Evolutionary conservation across 2,113 vertebrate species (phyloP).

Genomic region (Alces alces): DNA sequence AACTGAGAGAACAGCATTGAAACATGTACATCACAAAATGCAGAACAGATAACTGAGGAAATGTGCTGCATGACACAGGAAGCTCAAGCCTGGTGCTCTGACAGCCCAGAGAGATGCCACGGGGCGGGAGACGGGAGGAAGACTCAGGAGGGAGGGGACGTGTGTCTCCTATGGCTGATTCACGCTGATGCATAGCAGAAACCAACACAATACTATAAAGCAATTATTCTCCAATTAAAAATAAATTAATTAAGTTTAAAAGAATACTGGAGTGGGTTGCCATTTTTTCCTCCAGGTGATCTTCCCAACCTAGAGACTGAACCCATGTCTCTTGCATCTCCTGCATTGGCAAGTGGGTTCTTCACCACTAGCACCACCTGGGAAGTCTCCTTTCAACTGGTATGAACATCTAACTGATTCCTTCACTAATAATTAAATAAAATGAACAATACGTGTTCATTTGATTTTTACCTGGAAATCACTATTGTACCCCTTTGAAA

Average conservation of each 20-base stretch:
- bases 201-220: neutral
- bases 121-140: neutral
- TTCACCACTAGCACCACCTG: neutral
- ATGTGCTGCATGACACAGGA: neutral
- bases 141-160: neutral
- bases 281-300: neutral
- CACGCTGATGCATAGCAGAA: neutral
- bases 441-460: neutral
- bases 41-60: neutral
- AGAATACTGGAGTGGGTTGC: neutral
- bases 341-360: neutral
- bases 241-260: neutral
- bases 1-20: neutral
- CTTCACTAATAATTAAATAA: neutral
- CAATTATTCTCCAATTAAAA: neutral
- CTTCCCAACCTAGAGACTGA: neutral
- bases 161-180: neutral
- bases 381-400: neutral
- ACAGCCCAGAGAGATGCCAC: neutral
- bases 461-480: neutral
- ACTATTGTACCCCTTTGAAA: neutral
- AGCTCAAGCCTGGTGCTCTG: neutral
- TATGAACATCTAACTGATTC: neutral
- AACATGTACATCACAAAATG: neutral
- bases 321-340: neutral